phyloP scores from a whole-genome alignment of 2,113 vertebrate genomes.

The Callorhinus ursinus region DNA sequence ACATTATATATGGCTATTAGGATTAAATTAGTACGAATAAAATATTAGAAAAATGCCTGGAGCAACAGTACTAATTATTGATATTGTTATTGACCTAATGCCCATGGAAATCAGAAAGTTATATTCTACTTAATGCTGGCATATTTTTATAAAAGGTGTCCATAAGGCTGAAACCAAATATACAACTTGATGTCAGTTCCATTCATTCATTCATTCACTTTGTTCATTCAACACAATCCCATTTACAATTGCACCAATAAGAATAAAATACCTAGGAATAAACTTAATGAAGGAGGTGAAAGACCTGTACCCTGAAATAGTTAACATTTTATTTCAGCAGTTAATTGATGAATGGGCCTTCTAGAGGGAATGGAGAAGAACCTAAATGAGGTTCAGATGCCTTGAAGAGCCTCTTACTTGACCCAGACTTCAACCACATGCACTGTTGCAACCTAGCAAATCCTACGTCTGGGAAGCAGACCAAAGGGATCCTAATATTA shows the following conservation, averaged over 20 bases:
- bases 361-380: background rate
- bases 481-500: background rate
- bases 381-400: background rate
- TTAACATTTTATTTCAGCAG: background rate
- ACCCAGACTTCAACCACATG: background rate
- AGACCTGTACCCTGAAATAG: background rate
- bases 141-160: background rate
- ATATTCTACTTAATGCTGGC: background rate
- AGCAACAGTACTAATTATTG: background rate
- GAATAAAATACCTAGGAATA: background rate
- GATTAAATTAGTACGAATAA: background rate
- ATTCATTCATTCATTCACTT: background rate
- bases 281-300: background rate
- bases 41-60: background rate
- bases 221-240: background rate
- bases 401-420: background rate
- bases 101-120: background rate
- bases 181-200: background rate
- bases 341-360: background rate
- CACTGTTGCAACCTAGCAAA: background rate
- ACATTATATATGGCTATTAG: background rate
- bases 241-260: background rate
- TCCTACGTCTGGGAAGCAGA: background rate
- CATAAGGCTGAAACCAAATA: background rate
- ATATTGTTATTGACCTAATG: background rate